These are phyloP conservation scores for Melopsittacus undulatus DNA, from an alignment of 2,797 vertebrate genomes.

Conservation along the genomic window DNA sequence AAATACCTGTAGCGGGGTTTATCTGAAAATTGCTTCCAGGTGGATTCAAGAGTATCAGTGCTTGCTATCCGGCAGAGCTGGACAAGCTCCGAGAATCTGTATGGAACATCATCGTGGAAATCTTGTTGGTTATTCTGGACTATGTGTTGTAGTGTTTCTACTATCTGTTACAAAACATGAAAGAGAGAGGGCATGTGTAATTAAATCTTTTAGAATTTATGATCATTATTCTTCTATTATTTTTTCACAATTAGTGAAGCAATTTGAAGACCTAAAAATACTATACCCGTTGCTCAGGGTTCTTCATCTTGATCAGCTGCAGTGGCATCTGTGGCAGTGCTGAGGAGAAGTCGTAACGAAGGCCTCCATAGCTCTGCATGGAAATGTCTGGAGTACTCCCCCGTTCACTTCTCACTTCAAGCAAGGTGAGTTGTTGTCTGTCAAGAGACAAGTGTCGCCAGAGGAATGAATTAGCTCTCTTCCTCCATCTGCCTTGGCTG, in stretches of 20 bases:
- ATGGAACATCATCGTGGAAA: conserved; percentile 75
- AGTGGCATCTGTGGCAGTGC: conserved; percentile 72
- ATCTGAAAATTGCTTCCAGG: conserved; percentile 79
- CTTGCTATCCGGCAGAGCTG: conserved; percentile 79
- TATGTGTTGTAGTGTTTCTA: conserved; percentile 78
- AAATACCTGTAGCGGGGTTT: conserved; percentile 77
- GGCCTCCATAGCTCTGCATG: conserved; percentile 72
- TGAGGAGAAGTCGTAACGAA: conserved; percentile 75
- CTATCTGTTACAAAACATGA: conserved; percentile 70
- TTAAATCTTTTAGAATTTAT: not conserved
- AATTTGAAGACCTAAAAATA: not conserved
- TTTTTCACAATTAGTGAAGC: not conserved
- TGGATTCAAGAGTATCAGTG: conserved; percentile 71
- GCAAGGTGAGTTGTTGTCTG: conserved; percentile 59
- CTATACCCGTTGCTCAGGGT: conserved; percentile 79
- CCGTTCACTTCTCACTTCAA: conserved; percentile 66
- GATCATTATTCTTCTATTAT: not conserved
- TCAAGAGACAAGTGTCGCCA: not conserved
- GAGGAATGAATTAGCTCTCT: not conserved
- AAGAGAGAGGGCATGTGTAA: not conserved
- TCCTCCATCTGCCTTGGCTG: not conserved
- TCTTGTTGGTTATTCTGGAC: conserved; percentile 75
- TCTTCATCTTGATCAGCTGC: conserved; percentile 75
- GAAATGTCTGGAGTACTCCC: not conserved
- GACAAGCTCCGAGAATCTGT: conserved; percentile 77